Conservation (phyloP, 2,888 invertebrate genomes). For the Agrenia bidenticulata region DNA sequence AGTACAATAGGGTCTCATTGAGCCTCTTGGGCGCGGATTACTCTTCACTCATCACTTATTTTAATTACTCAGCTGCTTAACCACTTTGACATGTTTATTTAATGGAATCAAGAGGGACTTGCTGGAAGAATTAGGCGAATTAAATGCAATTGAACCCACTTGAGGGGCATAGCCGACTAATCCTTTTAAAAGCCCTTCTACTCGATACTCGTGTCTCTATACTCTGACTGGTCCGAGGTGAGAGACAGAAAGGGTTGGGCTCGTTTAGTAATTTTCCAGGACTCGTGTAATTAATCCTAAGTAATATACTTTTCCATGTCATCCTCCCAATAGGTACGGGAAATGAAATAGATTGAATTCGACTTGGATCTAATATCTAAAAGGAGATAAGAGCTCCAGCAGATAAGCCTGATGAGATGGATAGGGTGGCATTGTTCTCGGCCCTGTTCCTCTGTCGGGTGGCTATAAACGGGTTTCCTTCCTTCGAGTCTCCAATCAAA, state of each 20-base stretch:
- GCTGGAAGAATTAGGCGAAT: not conserved
- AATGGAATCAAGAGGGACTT: slow-evolving; percentile 3
- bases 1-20: no score
- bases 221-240: no score
- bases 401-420: no score
- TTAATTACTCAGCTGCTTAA: slow-evolving; percentile 5
- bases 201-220: not conserved
- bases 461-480: no score
- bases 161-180: not conserved
- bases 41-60: slow-evolving; percentile 1
- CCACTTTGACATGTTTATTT: slow-evolving; percentile 14
- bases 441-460: no score
- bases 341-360: slow-evolving; percentile 1
- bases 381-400: not conserved
- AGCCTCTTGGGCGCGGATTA: no score
- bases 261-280: not conserved
- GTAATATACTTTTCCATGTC: not conserved
- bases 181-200: slow-evolving; percentile 5
- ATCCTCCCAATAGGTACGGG: not conserved
- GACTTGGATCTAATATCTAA: not conserved
- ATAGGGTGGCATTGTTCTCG: no score
- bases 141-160: slow-evolving; percentile 1
- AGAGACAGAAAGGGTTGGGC: slow-evolving; percentile 9
- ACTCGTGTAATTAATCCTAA: no score
- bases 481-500: no score